phyloP scores from a whole-genome alignment of 2,888 invertebrate species.

The Apotomis capreana region DNA sequence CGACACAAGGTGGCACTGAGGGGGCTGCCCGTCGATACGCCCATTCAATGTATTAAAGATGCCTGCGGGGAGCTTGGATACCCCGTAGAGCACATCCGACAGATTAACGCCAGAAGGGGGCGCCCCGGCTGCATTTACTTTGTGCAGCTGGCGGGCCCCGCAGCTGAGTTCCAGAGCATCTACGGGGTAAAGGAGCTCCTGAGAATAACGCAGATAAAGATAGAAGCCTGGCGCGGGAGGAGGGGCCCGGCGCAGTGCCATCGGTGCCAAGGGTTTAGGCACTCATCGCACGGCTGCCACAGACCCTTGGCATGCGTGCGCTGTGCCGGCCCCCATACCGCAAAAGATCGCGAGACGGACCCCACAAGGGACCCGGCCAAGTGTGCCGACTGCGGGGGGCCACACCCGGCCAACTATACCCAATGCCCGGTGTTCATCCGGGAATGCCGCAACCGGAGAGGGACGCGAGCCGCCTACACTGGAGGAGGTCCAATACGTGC shows the following conservation, averaged over 20 bases:
- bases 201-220: too few relatives aligned
- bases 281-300: constrained; percentile 5
- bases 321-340: background rate
- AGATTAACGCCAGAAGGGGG: too few relatives aligned
- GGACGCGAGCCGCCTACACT: background rate
- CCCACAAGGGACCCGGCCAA: constrained; percentile 11
- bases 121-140: too few relatives aligned
- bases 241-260: background rate
- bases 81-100: too few relatives aligned
- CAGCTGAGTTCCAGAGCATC: too few relatives aligned
- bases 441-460: background rate
- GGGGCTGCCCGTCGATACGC: too few relatives aligned
- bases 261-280: constrained; percentile 12
- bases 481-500: background rate
- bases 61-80: too few relatives aligned
- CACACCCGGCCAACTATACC: constrained; percentile 4
- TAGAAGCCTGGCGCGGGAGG: too few relatives aligned
- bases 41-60: too few relatives aligned
- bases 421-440: background rate
- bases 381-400: background rate
- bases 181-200: too few relatives aligned
- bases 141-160: too few relatives aligned
- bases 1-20: too few relatives aligned
- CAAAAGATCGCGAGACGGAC: background rate
- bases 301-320: background rate